Conservation (phyloP, 2,113 vertebrate genomes). For the Engraulis encrasicolus region DNA sequence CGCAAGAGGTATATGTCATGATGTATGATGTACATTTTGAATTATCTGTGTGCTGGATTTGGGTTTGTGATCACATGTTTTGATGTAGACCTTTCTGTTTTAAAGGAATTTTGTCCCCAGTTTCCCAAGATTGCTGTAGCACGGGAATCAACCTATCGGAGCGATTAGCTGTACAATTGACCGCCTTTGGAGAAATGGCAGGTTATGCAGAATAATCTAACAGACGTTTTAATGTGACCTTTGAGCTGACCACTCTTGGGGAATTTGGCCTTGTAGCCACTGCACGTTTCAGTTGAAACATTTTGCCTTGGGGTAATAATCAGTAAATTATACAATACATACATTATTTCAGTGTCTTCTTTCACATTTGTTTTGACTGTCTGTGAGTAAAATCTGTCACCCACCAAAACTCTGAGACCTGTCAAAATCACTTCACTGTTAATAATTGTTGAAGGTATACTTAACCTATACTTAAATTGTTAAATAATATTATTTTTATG, state of each 20-base stretch:
- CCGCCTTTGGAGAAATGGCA: background rate
- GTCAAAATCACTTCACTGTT: no score
- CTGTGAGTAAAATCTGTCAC: background rate
- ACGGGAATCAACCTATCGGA: background rate
- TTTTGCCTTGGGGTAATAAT: background rate
- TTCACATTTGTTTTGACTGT: background rate
- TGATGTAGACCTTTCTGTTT: background rate
- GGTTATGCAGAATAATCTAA: background rate
- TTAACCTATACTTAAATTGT: no score
- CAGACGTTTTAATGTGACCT: background rate
- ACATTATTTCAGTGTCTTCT: background rate
- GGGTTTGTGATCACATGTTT: conserved; percentile 9
- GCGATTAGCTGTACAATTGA: background rate
- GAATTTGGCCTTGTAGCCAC: background rate
- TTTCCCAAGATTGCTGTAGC: conserved; percentile 2
- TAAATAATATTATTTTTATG: no score
- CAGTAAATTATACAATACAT: background rate
- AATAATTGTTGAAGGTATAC: no score
- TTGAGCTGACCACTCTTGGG: background rate
- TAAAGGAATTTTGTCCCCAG: background rate
- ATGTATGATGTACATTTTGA: conserved; percentile 5
- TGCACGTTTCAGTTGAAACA: conserved; percentile 9
- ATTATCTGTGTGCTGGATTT: background rate
- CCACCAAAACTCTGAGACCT: no score
- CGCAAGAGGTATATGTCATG: background rate